Evolutionary conservation across 2,113 vertebrate species (phyloP).

Genomic region (Scophthalmus maximus): DNA sequence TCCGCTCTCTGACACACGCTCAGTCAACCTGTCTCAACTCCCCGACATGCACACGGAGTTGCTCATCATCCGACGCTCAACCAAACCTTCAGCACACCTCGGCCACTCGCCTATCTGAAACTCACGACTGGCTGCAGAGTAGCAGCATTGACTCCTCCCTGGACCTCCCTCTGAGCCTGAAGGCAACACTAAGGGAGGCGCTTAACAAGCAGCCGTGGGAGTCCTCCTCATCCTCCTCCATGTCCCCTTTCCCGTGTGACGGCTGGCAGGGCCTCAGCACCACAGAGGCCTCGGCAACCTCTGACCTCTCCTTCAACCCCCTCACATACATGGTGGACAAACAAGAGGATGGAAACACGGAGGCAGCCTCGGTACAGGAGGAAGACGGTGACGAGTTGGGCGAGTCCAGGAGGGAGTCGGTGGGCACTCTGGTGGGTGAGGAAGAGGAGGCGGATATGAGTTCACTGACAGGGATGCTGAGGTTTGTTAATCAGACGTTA

Average conservation of each 20-base stretch:
- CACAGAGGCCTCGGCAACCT: constrained; percentile 42
- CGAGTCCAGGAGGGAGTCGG: constrained; percentile 54
- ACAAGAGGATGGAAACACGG: not conserved
- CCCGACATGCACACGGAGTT: not conserved
- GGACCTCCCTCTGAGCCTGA: constrained; percentile 71
- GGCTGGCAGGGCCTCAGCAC: constrained; percentile 74
- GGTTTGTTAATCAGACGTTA: constrained; percentile 81
- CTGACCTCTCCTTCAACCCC: constrained; percentile 80
- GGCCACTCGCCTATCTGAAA: constrained; percentile 16
- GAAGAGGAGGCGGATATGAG: constrained; percentile 56
- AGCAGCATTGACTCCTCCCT: constrained; percentile 62
- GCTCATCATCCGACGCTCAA: not conserved
- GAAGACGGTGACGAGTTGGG: not conserved
- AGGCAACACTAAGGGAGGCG: constrained; percentile 64
- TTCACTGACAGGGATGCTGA: constrained; percentile 80
- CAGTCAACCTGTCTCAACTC: not conserved
- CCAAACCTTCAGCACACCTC: constrained; percentile 2
- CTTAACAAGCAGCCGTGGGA: constrained; percentile 55
- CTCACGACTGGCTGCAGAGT: constrained; percentile 36
- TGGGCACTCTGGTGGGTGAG: constrained; percentile 31
- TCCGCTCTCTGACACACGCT: not conserved
- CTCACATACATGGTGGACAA: constrained; percentile 78
- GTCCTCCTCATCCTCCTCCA: constrained; percentile 19
- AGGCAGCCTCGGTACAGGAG: constrained; percentile 5
- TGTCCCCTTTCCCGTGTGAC: constrained; percentile 21